Conservation (phyloP, 2,888 invertebrate species). For the Protonemura montana region DNA sequence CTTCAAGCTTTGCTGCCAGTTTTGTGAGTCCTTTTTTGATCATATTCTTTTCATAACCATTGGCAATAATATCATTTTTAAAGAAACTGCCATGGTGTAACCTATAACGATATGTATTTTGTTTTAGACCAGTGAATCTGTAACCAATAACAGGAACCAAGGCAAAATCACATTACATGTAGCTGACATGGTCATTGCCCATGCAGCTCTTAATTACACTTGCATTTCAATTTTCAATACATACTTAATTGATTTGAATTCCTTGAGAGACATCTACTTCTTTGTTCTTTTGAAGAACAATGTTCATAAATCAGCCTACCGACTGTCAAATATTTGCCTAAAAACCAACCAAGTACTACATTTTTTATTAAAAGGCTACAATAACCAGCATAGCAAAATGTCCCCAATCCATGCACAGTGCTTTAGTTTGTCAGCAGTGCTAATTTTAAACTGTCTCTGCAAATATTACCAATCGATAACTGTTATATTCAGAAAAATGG, state of each 20-base stretch:
- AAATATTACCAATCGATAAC: too few species aligned
- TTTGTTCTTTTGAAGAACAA: constrained; percentile 26
- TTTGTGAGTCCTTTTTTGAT: too few species aligned
- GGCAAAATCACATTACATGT: neutral
- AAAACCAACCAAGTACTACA: too few species aligned
- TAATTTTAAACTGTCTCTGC: too few species aligned
- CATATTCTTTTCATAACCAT: too few species aligned
- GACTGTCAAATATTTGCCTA: neutral
- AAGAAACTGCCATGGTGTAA: neutral
- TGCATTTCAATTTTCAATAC: neutral
- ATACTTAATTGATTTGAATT: neutral
- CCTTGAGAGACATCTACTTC: neutral
- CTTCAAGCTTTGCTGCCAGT: too few species aligned
- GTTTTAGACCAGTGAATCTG: neutral
- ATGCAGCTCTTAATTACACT: neutral
- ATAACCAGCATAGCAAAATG: too few species aligned
- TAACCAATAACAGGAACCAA: neutral
- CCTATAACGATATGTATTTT: neutral
- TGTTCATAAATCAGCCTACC: neutral
- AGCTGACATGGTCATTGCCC: neutral
- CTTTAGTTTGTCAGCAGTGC: too few species aligned
- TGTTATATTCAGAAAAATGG: too few species aligned
- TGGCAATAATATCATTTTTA: neutral
- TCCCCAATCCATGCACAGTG: too few species aligned
- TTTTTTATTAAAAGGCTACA: too few species aligned